These are phyloP conservation scores for Scaptomyza parva DNA, from an alignment of 2,888 invertebrate genomes.

Conservation along the genomic window DNA sequence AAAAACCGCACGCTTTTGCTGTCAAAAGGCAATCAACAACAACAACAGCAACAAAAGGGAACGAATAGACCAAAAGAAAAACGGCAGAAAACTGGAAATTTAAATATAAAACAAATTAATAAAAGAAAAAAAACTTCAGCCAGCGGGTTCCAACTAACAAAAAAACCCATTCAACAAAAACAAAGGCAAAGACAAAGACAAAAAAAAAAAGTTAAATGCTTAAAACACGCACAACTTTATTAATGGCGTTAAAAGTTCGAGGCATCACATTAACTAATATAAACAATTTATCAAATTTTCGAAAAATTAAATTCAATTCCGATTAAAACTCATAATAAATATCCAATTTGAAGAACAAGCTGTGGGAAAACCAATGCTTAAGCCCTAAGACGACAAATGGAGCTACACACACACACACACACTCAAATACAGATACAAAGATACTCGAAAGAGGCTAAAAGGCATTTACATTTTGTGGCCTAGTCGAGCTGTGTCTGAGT, in stretches of 20 bases:
- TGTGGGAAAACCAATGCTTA: slow-evolving; percentile 9
- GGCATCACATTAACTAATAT: slow-evolving; percentile 46
- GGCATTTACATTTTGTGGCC: slow-evolving; percentile 26
- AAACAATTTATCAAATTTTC: slow-evolving; percentile 61
- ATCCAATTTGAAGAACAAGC: slow-evolving; percentile 9
- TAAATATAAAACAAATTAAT: slow-evolving; percentile 67
- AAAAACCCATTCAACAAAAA: slow-evolving; percentile 17
- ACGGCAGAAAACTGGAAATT: slow-evolving; percentile 61
- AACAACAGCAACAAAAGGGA: slow-evolving; percentile 20
- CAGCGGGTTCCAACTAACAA: slow-evolving; percentile 24
- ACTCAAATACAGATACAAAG: slow-evolving; percentile 1
- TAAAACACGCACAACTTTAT: slow-evolving; percentile 71
- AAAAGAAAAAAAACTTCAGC: slow-evolving; percentile 55
- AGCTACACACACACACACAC: too few relatives aligned
- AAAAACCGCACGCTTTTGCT: slow-evolving; percentile 71
- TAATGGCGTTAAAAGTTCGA: slow-evolving; percentile 59
- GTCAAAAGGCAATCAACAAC: slow-evolving; percentile 57
- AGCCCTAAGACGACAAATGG: slow-evolving; percentile 38
- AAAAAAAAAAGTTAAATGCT: slow-evolving; percentile 21
- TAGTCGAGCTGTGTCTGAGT: slow-evolving; percentile 14
- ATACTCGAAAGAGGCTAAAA: neutral
- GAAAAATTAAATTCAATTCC: neutral
- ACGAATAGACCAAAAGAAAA: slow-evolving; percentile 43
- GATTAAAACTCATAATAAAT: neutral
- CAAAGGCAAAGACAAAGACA: slow-evolving; percentile 6